Conservation (phyloP, 1,140 invertebrate genomes). For the Pinna nobilis region DNA sequence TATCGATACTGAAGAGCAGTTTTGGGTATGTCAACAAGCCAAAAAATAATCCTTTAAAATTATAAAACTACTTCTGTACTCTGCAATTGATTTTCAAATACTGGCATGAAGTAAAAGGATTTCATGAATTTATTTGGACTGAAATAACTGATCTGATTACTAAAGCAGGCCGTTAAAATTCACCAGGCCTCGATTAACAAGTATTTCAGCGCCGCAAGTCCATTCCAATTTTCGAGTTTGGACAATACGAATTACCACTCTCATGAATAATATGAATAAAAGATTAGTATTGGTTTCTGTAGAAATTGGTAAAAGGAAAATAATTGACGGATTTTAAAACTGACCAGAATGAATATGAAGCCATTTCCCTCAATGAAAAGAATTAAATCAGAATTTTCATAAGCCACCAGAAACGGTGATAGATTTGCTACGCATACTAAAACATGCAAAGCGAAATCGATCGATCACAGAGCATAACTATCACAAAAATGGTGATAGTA, state of each 20-base stretch:
- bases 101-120: constrained; percentile 41
- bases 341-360: constrained; percentile 44
- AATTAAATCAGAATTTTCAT: constrained; percentile 53
- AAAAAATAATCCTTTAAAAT: not conserved
- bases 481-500: no score
- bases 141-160: constrained; percentile 44
- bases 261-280: constrained; percentile 51
- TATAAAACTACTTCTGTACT: constrained; percentile 23
- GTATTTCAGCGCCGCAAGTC: constrained; percentile 44
- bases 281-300: constrained; percentile 34
- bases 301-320: constrained; percentile 48
- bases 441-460: no score
- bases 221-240: constrained; percentile 49
- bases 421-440: constrained; percentile 41
- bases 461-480: no score
- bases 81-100: constrained; percentile 45
- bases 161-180: constrained; percentile 46
- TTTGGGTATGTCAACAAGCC: not conserved
- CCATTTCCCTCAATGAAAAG: constrained; percentile 27
- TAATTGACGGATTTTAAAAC: constrained; percentile 44
- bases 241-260: constrained; percentile 47
- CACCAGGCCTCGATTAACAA: constrained; percentile 45
- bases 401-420: constrained; percentile 31
- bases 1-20: no score
- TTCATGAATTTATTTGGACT: constrained; percentile 48